Base-by-base conservation (phyloP, 2,797 vertebrate species). In the Bovichtus variegatus region DNA sequence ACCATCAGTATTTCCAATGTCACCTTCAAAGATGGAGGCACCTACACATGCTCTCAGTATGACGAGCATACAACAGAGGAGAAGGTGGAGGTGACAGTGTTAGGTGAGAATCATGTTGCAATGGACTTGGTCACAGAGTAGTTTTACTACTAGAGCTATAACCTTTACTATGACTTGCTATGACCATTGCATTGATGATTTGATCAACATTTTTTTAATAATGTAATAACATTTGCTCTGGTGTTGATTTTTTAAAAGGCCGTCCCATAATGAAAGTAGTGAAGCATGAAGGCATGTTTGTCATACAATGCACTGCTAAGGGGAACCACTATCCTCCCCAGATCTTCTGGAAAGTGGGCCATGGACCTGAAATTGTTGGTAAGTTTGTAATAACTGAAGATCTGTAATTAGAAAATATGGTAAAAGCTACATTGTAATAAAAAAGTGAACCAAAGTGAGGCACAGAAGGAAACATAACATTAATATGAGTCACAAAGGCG, bases 21-120 rank as follows among this genome's bases (percentile, higher is more conserved):
- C 51, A 91, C 64, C 11, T 91, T 95, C 19, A 87, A 81, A 36
- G 94, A 96, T 68, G 93, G 90, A 81, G 95, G 95, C 29, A 63
- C 49, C 38, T 96, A 95, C 75, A 94, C 41, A 7, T 96, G 95
- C 84, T 4, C 63, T 29, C 62, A 86, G 5, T 95, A 93, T 27
- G 49, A 1, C 2, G 0, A 53, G 4, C 25, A 38, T 1, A 8
- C 1, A 15, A 50, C 0, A 2, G 65, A 71, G 31, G 94, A 51
- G 72, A 82, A 0, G 27, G 87, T 92, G 63, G 75, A 91, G 82
- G 88, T 96, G 44, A 93, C 84, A 2, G 95, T 96, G 60, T 29
- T 95, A 25, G 91, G 95, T 96, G 74, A 90, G 91, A 83, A 2
- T 19, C 16, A 46, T 12, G 51, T 6, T 16, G 2, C 0, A 4